phyloP scores from a whole-genome alignment of 2,797 vertebrate species.

The Channallabes apus region DNA sequence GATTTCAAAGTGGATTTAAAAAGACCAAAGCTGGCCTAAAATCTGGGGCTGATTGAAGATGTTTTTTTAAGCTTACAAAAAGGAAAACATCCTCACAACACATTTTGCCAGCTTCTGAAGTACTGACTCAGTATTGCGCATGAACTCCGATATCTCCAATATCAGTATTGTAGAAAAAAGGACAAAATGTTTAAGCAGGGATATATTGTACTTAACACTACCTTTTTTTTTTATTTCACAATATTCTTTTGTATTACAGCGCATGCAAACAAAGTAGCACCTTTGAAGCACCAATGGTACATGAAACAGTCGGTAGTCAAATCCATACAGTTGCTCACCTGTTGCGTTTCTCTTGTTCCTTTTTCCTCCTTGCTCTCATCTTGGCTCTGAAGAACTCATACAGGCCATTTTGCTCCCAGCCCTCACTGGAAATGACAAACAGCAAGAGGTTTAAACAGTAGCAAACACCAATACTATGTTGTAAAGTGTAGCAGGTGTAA shows the following conservation, averaged over 20 bases:
- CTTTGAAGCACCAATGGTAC: background rate
- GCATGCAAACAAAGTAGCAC: background rate
- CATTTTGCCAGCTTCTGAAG: background rate
- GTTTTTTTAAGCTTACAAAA: background rate
- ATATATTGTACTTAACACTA: background rate
- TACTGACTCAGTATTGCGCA: background rate
- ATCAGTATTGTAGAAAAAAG: background rate
- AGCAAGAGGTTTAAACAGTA: background rate
- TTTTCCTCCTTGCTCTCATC: slow-evolving; percentile 93
- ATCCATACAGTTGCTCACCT: slow-evolving; percentile 72
- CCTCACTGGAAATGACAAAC: slow-evolving; percentile 78
- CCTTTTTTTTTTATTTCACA: background rate
- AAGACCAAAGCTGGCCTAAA: background rate
- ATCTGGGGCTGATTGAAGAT: background rate
- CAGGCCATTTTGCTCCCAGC: slow-evolving; percentile 98
- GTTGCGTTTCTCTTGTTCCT: slow-evolving; percentile 91
- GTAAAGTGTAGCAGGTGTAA: background rate
- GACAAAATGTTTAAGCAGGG: background rate
- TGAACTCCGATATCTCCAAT: background rate
- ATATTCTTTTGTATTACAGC: background rate
- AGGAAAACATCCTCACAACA: background rate
- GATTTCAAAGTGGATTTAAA: background rate
- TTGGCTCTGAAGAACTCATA: slow-evolving; percentile 98
- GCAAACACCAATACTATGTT: background rate
- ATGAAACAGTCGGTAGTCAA: background rate